These are phyloP conservation scores for Cynoglossus semilaevis DNA, from an alignment of 2,113 vertebrate species.

Conservation along the genomic window DNA sequence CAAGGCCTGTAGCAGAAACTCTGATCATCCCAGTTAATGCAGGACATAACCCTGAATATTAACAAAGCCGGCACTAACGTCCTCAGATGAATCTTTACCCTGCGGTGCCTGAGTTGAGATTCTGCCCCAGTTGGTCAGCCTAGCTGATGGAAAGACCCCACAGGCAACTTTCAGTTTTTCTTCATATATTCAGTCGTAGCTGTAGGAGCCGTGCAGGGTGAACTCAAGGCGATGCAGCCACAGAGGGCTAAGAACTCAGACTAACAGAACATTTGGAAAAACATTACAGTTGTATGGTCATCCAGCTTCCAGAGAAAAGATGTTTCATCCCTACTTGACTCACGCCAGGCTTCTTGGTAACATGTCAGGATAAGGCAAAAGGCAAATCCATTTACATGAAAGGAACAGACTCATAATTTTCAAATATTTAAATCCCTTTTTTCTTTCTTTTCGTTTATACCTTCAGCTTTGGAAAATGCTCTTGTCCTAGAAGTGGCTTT, in stretches of 20 bases:
- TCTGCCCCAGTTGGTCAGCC: conserved; percentile 50
- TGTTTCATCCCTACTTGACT: conserved; percentile 34
- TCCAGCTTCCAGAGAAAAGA: conserved; percentile 30
- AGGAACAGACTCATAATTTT: conserved; percentile 8
- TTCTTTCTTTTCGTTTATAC: conserved; percentile 44
- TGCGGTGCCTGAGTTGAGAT: conserved; percentile 31
- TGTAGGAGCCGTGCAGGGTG: conserved; percentile 26
- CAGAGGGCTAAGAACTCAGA: conserved; percentile 38
- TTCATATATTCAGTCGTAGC: conserved; percentile 29
- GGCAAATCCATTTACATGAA: conserved; percentile 12
- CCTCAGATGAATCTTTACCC: conserved; percentile 33
- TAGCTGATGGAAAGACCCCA: conserved; percentile 34
- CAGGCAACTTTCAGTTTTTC: conserved; percentile 38
- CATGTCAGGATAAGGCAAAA: conserved; percentile 18
- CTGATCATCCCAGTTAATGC: conserved; percentile 25
- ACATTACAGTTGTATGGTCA: conserved; percentile 28
- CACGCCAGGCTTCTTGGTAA: conserved; percentile 21
- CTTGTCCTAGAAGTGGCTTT: conserved; percentile 23
- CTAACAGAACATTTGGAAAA: conserved; percentile 15
- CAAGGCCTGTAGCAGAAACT: conserved; percentile 6
- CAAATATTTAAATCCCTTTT: conserved; percentile 26
- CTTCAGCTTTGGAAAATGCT: conserved; percentile 37
- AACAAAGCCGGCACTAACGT: conserved; percentile 24
- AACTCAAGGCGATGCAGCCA: conserved; percentile 32
- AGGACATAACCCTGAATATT: conserved; percentile 27